Evolutionary conservation across 1,140 invertebrate species (phyloP).

Genomic region (Cotesia typhae): DNA sequence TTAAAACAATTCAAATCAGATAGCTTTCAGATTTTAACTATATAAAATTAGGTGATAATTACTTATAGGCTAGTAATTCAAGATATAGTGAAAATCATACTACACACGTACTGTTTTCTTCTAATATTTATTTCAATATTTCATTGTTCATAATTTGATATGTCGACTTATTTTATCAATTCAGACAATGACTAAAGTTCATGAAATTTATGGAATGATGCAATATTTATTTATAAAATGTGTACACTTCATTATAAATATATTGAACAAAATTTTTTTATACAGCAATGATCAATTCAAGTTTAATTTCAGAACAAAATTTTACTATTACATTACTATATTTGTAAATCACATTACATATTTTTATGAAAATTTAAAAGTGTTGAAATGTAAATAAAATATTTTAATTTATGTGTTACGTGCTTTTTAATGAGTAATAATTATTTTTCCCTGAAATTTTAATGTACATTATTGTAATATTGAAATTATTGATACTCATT

Average conservation of each 20-base stretch:
- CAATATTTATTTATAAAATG: constrained; percentile 12
- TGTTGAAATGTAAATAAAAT: neutral
- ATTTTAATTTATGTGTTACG: constrained; percentile 8
- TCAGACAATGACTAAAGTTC: constrained; percentile 12
- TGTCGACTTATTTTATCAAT: too few species aligned
- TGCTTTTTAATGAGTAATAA: neutral
- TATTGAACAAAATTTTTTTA: constrained; percentile 10
- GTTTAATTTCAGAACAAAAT: neutral
- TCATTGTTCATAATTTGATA: too few species aligned
- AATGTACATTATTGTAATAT: too few species aligned
- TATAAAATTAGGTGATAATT: too few species aligned
- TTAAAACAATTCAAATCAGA: too few species aligned
- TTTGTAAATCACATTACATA: constrained; percentile 20
- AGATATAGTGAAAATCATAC: too few species aligned
- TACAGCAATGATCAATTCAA: neutral
- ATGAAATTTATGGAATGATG: constrained; percentile 10
- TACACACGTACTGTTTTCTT: too few species aligned
- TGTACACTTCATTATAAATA: constrained; percentile 9
- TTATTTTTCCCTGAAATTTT: neutral
- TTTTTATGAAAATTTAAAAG: neutral
- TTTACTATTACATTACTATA: neutral
- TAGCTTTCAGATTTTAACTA: too few species aligned
- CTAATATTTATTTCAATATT: too few species aligned
- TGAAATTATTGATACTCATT: too few species aligned
- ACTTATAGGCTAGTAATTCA: too few species aligned